These are phyloP conservation scores for Trachelus tabidus DNA, from an alignment of 2,888 invertebrate genomes.

Conservation along the genomic window DNA sequence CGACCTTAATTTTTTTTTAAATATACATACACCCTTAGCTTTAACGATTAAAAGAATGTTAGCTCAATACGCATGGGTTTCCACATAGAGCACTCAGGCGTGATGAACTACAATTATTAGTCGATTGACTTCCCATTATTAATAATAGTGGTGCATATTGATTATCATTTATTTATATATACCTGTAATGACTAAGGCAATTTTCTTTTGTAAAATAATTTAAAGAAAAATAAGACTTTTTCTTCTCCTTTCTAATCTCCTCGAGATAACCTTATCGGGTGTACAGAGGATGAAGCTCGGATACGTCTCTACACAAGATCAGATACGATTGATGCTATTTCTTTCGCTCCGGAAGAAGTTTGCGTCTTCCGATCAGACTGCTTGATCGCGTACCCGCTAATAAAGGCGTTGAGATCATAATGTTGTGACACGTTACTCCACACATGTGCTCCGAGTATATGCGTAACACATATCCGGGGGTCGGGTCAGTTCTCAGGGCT, in stretches of 20 bases:
- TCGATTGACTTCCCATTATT: background rate
- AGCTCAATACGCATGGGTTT: background rate
- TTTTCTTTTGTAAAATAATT: background rate
- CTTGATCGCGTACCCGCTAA: background rate
- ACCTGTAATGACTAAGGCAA: background rate
- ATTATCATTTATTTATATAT: background rate
- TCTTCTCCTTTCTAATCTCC: background rate
- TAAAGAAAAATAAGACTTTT: background rate
- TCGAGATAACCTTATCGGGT: background rate
- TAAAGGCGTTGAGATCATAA: slow-evolving; percentile 42
- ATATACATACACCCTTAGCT: background rate
- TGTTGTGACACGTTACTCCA: slow-evolving; percentile 54
- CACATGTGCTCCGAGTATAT: slow-evolving; percentile 47
- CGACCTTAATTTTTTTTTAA: background rate
- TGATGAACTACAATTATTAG: background rate
- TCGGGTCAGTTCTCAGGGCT: slow-evolving; percentile 66
- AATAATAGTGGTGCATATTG: background rate
- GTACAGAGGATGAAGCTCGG: background rate
- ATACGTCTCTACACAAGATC: background rate
- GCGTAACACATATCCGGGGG: slow-evolving; percentile 63
- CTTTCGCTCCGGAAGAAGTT: background rate
- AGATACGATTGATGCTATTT: background rate
- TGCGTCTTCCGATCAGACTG: background rate
- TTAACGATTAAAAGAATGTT: slow-evolving; percentile 21
- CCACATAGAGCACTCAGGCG: background rate